Evolutionary conservation across 2,113 vertebrate species (phyloP), one percentile per base, ranked within the genome.

Genomic region (Alethe diademata): DNA sequence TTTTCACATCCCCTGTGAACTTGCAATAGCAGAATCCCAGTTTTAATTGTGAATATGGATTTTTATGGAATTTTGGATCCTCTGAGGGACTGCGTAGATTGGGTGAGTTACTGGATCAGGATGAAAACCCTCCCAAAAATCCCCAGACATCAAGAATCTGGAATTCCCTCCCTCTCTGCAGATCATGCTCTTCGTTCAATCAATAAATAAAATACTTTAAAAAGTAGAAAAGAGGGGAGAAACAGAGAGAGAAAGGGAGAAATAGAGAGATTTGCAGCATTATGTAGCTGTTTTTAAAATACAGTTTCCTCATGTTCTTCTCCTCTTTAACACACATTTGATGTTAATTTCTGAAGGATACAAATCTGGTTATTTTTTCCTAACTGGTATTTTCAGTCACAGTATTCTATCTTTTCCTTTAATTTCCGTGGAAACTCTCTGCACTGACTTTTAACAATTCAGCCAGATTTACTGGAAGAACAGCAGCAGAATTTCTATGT

Each of bases 51-150:
- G 51, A 54, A 66, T 42, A 28, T 0, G 1, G 42, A 42, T 73
- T 71, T 64, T 6, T 42, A 14, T 14, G 71, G 20, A 36, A 67
- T 58, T 86, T 86, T 1, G 1, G 6, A 36, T 66, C 19, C 13
- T 69, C 62, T 47, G 56, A 66, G 38, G 19, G 19, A 48, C 24
- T 2, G 0, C 0, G 2, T 1, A 66, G 23, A 64, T 18, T 36
- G 24, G 58, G 19, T 6, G 38, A 72, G 45, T 47, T 25, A 48
- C 40, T 65, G 29, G 20, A 60, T 72, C 19, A 43, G 25, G 25
- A 80, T 1, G 3, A 75, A 92, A 71, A 43, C 7, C 6, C 56
- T 53, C 12, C 18, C 19, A 1, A 22, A 92, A n/a, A 54, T 64
- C 28, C 14, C 19, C 19, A 61, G 9, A 54, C 11, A 17, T 45